Evolutionary conservation across 1,140 invertebrate species (phyloP).

Genomic region (Pseudachorutes palmiensis): DNA sequence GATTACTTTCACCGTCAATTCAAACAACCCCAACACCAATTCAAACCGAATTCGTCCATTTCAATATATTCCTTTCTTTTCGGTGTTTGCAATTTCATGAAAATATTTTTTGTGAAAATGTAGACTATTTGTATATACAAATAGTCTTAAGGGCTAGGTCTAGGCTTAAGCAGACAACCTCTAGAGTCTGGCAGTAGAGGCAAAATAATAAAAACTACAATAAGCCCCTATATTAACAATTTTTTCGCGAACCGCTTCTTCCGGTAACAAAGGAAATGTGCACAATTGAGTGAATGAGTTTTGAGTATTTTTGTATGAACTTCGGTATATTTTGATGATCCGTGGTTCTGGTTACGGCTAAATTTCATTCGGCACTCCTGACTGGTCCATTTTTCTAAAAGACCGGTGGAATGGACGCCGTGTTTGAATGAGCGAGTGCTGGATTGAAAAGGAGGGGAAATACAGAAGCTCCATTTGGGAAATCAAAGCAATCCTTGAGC

Average conservation of each 20-base stretch:
- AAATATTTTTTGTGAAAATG: no score
- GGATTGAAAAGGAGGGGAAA: conserved; percentile 8
- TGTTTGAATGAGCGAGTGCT: neutral
- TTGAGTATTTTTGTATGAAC: neutral
- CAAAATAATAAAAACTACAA: no score
- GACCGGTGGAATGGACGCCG: no score
- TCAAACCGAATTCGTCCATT: neutral
- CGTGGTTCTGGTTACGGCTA: neutral
- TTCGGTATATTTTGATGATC: neutral
- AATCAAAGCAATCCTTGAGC: conserved; percentile 9
- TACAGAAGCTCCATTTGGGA: neutral
- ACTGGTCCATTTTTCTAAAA: no score
- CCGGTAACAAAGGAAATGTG: no score
- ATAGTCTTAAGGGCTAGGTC: neutral
- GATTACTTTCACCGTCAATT: no score
- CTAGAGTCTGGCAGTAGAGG: no score
- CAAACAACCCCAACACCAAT: neutral
- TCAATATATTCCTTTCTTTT: neutral
- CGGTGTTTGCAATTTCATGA: neutral
- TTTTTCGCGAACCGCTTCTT: no score
- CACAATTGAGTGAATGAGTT: neutral
- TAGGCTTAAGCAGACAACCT: neutral
- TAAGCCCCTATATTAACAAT: no score
- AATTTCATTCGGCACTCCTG: no score
- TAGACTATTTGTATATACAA: no score